Evolutionary conservation across 53 echinoderm and acorn worm species (phyloP).

Genomic region (Astropecten irregularis): DNA sequence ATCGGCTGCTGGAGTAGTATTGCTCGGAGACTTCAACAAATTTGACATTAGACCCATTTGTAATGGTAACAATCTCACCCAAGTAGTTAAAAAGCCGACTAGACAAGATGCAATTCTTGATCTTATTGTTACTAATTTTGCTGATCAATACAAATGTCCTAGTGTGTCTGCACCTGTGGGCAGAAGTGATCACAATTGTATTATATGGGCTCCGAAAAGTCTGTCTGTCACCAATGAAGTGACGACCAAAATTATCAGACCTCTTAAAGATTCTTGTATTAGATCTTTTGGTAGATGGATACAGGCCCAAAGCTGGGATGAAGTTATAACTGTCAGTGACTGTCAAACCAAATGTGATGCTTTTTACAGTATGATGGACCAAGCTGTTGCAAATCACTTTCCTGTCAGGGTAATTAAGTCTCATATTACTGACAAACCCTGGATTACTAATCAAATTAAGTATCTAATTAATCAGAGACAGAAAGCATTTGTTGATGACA

Average conservation of each 20-base stretch:
- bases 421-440: neutral
- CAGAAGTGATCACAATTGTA: neutral
- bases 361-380: neutral
- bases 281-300: constrained; percentile 8
- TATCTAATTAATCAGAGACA: neutral
- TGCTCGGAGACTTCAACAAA: constrained; percentile 10
- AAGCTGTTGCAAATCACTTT: neutral
- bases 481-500: constrained; percentile 1
- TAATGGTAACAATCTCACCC: neutral
- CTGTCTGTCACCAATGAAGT: neutral
- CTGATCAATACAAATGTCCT: constrained; percentile 3
- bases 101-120: constrained; percentile 10
- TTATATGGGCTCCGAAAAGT: neutral
- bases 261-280: neutral
- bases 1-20: neutral
- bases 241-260: neutral
- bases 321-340: neutral
- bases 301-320: neutral
- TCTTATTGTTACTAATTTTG: constrained; percentile 29
- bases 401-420: neutral
- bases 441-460: neutral
- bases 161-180: neutral
- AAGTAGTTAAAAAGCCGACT: constrained; percentile 12
- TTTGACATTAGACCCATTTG: constrained; percentile 4
- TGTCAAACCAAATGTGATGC: neutral